A percentile compares a stretch with the other conserved stretches of the same genome.
These are phyloP conservation scores for Phodopus roborovskii DNA, from an alignment of 2,113 vertebrate species.

Conservation along the genomic window DNA sequence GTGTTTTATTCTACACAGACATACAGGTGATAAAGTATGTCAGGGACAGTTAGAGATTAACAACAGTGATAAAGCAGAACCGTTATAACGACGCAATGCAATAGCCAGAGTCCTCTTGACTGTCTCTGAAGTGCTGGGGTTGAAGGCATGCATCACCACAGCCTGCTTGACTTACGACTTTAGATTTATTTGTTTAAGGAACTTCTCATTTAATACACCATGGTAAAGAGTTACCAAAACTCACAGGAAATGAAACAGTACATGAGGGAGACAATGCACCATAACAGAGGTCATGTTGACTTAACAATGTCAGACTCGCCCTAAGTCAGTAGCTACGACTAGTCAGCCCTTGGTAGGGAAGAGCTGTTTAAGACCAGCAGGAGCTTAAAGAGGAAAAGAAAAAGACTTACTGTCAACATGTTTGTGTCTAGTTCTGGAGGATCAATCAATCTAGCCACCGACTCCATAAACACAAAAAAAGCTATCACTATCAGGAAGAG, in stretches of 20 bases:
- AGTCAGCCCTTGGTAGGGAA: not conserved
- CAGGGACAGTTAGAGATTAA: not conserved
- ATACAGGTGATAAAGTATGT: not conserved
- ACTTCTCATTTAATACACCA: not conserved
- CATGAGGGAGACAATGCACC: not conserved
- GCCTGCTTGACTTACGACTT: not conserved
- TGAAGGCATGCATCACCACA: not conserved
- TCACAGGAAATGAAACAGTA: not conserved
- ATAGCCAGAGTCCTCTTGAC: not conserved
- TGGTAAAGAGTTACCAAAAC: not conserved
- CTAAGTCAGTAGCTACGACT: not conserved
- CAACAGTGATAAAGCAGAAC: not conserved
- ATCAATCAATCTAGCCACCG: slow-evolving; percentile 94
- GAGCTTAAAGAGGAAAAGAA: slow-evolving; percentile 63
- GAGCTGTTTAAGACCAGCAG: not conserved
- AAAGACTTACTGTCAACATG: slow-evolving; percentile 96
- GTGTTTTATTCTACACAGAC: not conserved
- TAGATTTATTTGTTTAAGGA: not conserved
- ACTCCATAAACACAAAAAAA: slow-evolving; percentile 98
- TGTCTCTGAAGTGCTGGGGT: not conserved
- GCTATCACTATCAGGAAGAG: slow-evolving; percentile 99
- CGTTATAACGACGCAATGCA: not conserved
- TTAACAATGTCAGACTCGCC: not conserved
- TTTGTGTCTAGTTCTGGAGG: slow-evolving; percentile 98
- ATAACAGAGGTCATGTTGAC: not conserved